A percentile compares a stretch with the other conserved stretches of the same genome.
Evolutionary conservation across 2,888 invertebrate genomes (phyloP).

Genomic region (Brassicogethes aeneus): DNA sequence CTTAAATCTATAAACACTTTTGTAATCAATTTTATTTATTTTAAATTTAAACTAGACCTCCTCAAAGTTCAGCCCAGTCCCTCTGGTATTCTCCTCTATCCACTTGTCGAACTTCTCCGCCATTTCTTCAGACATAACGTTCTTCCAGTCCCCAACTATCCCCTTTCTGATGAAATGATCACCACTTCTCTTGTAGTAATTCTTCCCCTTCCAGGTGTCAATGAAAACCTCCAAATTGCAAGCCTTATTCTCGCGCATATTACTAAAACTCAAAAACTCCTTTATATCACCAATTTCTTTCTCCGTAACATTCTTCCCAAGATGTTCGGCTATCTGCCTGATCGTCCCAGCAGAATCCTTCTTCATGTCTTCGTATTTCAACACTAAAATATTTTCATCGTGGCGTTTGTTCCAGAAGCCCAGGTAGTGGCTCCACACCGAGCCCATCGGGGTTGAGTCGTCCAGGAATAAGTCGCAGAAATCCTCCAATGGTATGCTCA

Average conservation of each 20-base stretch:
- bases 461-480: conserved; percentile 66
- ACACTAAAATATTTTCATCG: conserved; percentile 64
- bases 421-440: conserved; percentile 53
- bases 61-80: conserved; percentile 44
- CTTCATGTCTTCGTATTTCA: conserved; percentile 79
- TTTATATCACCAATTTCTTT: conserved; percentile 48
- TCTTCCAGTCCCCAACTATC: conserved; percentile 39
- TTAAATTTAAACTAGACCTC: no score
- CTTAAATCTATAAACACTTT: no score
- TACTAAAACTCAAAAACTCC: conserved; percentile 31
- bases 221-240: conserved; percentile 45
- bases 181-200: conserved; percentile 19
- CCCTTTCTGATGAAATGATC: conserved; percentile 44
- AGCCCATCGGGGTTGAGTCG: conserved; percentile 55
- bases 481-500: conserved; percentile 53
- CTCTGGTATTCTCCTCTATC: conserved; percentile 54
- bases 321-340: conserved; percentile 58
- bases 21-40: no score
- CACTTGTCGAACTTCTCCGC: conserved; percentile 65
- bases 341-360: conserved; percentile 52
- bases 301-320: conserved; percentile 57
- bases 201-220: conserved; percentile 28
- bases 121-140: conserved; percentile 62
- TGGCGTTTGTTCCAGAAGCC: conserved; percentile 63
- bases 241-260: conserved; percentile 51